Percentiles rank a stretch among this genome's conserved stretches.
Evolutionary conservation across 2,113 vertebrate genomes (phyloP).

Genomic region (Macrotis lagotis): DNA sequence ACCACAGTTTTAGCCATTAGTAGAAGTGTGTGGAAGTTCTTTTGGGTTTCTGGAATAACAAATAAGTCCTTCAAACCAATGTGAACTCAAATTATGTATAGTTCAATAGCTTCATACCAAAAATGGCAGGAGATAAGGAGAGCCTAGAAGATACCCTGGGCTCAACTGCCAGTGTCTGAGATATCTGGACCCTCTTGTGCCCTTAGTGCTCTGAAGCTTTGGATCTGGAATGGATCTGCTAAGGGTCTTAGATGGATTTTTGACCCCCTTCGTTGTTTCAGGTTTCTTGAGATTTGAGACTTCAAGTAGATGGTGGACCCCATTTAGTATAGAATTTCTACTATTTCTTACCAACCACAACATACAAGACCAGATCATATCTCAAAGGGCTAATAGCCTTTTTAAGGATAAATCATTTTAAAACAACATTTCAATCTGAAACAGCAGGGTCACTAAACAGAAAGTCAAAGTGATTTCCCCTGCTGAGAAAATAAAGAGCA

Average conservation of each 20-base stretch:
- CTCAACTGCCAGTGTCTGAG: not conserved
- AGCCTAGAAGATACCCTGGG: not conserved
- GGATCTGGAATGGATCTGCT: not conserved
- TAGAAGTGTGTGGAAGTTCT: not conserved
- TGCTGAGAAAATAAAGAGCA: not conserved
- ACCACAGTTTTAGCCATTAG: not conserved
- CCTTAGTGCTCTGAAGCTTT: not conserved
- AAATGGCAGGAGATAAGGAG: not conserved
- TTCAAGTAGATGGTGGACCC: not conserved
- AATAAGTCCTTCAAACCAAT: not conserved
- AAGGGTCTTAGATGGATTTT: not conserved
- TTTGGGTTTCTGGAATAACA: not conserved
- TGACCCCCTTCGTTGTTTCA: not conserved
- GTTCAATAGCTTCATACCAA: not conserved
- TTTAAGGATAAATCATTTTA: not conserved
- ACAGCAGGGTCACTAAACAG: not conserved
- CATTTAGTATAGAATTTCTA: not conserved
- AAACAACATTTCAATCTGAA: not conserved
- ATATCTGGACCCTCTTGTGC: not conserved
- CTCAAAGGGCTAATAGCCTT: slow-evolving; percentile 1
- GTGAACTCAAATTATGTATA: not conserved
- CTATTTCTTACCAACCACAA: not conserved
- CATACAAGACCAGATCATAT: not conserved
- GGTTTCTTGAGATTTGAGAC: not conserved
- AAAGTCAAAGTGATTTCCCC: not conserved